These are phyloP conservation scores for Zosterops pallidus DNA, from an alignment of 2,113 vertebrate genomes.

Conservation along the genomic window DNA sequence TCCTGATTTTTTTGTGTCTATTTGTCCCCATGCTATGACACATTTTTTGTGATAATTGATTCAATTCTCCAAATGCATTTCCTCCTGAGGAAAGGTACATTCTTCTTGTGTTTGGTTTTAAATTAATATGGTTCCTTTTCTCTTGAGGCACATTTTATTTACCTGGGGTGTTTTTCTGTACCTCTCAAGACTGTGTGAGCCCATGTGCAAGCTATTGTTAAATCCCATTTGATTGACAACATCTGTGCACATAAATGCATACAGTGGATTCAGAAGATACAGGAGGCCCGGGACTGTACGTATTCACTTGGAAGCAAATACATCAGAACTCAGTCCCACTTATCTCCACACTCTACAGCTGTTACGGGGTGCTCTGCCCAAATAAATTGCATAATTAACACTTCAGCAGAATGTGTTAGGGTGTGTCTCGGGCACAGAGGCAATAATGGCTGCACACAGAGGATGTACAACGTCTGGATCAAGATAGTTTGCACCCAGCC, in stretches of 20 bases:
- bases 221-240: not conserved
- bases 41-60: not conserved
- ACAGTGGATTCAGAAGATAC: not conserved
- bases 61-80: not conserved
- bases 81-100: not conserved
- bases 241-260: not conserved
- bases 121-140: not conserved
- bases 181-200: not conserved
- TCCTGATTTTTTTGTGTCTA: not conserved
- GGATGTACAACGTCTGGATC: not conserved
- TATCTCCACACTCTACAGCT: not conserved
- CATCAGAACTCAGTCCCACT: not conserved
- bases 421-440: not conserved
- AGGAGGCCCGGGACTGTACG: not conserved
- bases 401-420: not conserved
- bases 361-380: not conserved
- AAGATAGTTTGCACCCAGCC: not conserved
- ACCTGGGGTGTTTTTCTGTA: not conserved
- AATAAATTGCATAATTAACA: conserved; percentile 7
- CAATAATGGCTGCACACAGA: not conserved
- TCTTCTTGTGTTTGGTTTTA: not conserved
- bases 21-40: not conserved
- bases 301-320: not conserved
- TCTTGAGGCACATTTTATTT: not conserved
- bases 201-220: not conserved